Base-by-base conservation (phyloP, 2,888 invertebrate species). In the Diogma glabrata region DNA sequence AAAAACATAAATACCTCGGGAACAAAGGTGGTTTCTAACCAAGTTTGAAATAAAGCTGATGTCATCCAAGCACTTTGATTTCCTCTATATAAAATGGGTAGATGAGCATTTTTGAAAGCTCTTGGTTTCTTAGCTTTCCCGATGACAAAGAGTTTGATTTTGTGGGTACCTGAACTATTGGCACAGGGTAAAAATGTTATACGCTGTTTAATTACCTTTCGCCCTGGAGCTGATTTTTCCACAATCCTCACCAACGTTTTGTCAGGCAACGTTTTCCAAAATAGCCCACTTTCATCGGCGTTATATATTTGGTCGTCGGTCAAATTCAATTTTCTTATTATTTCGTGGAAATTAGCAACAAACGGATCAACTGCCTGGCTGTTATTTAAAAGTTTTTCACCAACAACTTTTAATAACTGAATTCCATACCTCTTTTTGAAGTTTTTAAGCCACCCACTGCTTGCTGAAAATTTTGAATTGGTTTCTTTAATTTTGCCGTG, bases 81-180 rank as follows among this genome's bases (percentile, higher is more conserved):
- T 12, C 16, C 38, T 45, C 49, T 36, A 28, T 53, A 52, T 19
- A 53, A 51, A 51, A 59, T 52, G 51, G 54, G 40, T 54, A 38
- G 4, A 45, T 51, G n/a, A 54, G 36, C 28, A 51, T 55, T 52
- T 49, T 49, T 49, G n/a, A 56, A 54, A 3, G 50, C 45, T 17
- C 55, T 36, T 12, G 57, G 52, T 52, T 55, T 23, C 55, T 45
- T 16, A 55, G 52, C 52, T 54, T 55, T 54, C n/a, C 57, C 57
- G 30, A 57, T 54, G 20, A 57, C 51, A 14, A 59, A 50, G 12
- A 56, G 52, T 46, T 48, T 52, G 7, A 59, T 23, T 54, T 60
- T 59, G 51, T 59, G 57, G 22, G 50, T 33, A 19, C 58, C 59
- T 16, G 55, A 52, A 22, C 55, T 56, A 52, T 60, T 59, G 8